Base-by-base conservation (phyloP, 2,113 vertebrate genomes). In the Agelaius tricolor region DNA sequence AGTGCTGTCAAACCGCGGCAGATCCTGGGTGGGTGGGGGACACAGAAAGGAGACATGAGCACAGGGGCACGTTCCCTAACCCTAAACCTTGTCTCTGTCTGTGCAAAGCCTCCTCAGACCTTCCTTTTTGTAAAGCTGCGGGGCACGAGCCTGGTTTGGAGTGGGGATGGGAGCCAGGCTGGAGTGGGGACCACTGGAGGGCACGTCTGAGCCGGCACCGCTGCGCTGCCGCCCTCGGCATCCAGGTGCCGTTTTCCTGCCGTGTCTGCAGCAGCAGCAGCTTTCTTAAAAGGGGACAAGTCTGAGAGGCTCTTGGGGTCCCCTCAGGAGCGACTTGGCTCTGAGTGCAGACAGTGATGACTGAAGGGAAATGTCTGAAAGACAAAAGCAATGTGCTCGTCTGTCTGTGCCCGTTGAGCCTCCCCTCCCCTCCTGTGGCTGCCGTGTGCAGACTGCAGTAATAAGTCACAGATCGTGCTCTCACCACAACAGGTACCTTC, bases 151-250 rank as follows among this genome's bases (percentile, higher is more conserved):
- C 46, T 18, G 4, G 30, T 28, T 26, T 8, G 85, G 35, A 13
- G 24, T 5, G 88, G 75, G 82, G 62, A 52, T 52, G 81, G 81
- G 83, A 72, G 7, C 43, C 47, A 11, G 75, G 55, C 74, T 46
- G 78, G 73, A 86, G 66, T 33, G 91, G 54, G 90, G 79, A 68
- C 84, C 74, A 15, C 94, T 96, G 92, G 90, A 72, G 92, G 92
- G 90, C 87, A 95, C 1, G 71, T 11, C 94, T 94, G 94, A 87
- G 94, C 93, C 69, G 4, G 84, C 72, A 1, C 54, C 0, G 9
- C 55, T 85, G 37, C 43, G n/a, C 62, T 28, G 88, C 57, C 0
- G 17, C 83, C 65, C 91, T 31, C 72, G 3, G 86, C 82, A 10
- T 30, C 46, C 89, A 90, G 93, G 93, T 87, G 81, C 89, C 1